Evolutionary conservation across 1,140 invertebrate species (phyloP).

Genomic region (Luehdorfia chinensis): DNA sequence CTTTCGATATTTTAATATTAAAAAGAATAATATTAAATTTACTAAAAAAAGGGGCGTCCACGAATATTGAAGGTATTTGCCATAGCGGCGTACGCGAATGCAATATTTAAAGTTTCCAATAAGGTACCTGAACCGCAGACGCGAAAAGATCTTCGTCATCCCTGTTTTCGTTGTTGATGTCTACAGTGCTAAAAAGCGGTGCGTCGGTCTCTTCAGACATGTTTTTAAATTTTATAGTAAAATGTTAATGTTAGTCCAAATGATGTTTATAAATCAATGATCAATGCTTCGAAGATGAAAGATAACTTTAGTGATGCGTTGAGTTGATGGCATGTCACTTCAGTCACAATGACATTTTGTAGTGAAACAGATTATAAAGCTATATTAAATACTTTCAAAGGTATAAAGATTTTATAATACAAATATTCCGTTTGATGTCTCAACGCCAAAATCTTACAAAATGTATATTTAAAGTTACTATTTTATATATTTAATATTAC

Average conservation of each 20-base stretch:
- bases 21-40: too few species aligned
- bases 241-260: slow-evolving; percentile 2
- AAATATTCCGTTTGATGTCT: too few species aligned
- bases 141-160: slow-evolving; percentile 88
- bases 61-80: slow-evolving; percentile 30
- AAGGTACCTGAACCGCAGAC: slow-evolving; percentile 86
- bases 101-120: slow-evolving; percentile 57
- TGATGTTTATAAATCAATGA: slow-evolving; percentile 29
- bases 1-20: too few species aligned
- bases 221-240: slow-evolving; percentile 36
- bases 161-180: slow-evolving; percentile 82
- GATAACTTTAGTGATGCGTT: slow-evolving; percentile 40
- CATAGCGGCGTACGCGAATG: slow-evolving; percentile 36
- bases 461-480: too few species aligned
- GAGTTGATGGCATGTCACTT: slow-evolving; percentile 30
- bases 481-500: too few species aligned
- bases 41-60: slow-evolving; percentile 63
- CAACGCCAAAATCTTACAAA: too few species aligned
- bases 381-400: too few species aligned
- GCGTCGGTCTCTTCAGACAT: slow-evolving; percentile 82
- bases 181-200: slow-evolving; percentile 84
- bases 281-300: slow-evolving; percentile 47
- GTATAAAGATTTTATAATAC: too few species aligned
- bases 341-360: slow-evolving; percentile 15
- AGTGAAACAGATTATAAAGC: too few species aligned